Conservation (phyloP, 2,888 invertebrate species). For the Lepidochrysops patricia region DNA sequence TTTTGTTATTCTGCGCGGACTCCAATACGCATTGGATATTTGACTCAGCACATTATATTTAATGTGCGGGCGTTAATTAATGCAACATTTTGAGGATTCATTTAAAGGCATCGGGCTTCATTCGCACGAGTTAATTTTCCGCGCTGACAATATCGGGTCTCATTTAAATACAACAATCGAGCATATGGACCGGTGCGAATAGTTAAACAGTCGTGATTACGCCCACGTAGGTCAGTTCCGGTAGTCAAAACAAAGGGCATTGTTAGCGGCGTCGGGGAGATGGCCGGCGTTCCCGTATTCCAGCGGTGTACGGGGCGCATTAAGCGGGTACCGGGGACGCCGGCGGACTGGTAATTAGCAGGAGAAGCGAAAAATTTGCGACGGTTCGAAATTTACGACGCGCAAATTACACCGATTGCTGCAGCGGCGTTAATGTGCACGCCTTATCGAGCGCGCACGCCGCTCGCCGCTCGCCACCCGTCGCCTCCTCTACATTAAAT, state of each 20-base stretch:
- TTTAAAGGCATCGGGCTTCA: conserved; percentile 3
- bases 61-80: conserved; percentile 7
- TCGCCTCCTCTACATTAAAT: conserved; percentile 39
- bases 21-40: conserved; percentile 45
- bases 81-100: conserved; percentile 11
- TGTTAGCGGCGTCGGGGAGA: conserved; percentile 49
- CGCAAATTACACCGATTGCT: conserved; percentile 73
- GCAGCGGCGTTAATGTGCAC: conserved; percentile 67
- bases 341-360: conserved; percentile 70
- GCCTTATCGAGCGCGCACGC: conserved; percentile 61
- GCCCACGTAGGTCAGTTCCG: conserved; percentile 48
- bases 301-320: conserved; percentile 65
- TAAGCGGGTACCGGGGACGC: conserved; percentile 67
- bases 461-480: conserved; percentile 27
- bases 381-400: conserved; percentile 73
- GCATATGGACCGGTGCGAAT: conserved; percentile 21
- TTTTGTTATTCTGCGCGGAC: conserved; percentile 56
- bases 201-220: conserved; percentile 40
- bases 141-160: not conserved
- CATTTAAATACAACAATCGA: conserved; percentile 10
- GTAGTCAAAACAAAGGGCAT: conserved; percentile 65
- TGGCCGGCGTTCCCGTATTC: conserved; percentile 62
- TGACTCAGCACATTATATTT: conserved; percentile 34
- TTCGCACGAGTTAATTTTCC: conserved; percentile 6
- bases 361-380: conserved; percentile 72